phyloP scores from a whole-genome alignment of 2,113 vertebrate genomes.

The Lycocorax pyrrhopterus region DNA sequence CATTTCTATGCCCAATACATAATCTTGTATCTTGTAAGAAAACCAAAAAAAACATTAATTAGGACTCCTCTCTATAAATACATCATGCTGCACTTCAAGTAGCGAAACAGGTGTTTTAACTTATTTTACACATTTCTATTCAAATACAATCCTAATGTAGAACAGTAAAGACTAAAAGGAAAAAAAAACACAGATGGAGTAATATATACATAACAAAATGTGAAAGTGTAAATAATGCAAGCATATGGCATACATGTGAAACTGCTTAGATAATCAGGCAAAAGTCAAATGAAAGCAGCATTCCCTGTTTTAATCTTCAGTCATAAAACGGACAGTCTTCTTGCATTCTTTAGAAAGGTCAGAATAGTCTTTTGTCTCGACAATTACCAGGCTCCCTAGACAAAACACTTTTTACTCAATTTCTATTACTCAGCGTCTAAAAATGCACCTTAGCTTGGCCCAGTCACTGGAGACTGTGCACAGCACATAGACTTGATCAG shows the following conservation, averaged over 20 bases:
- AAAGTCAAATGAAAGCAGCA: not conserved
- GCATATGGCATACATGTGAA: not conserved
- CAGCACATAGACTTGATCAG: conserved; percentile 30
- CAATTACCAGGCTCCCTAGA: not conserved
- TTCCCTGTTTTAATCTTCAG: not conserved
- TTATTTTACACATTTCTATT: not conserved
- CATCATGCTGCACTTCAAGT: not conserved
- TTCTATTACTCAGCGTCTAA: not conserved
- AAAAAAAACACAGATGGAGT: not conserved
- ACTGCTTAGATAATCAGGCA: not conserved
- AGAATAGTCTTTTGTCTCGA: not conserved
- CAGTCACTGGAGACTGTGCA: not conserved
- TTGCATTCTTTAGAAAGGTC: not conserved
- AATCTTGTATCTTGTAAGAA: not conserved
- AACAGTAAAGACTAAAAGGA: not conserved
- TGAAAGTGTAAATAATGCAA: not conserved
- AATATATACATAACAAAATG: not conserved
- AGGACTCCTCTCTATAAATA: not conserved
- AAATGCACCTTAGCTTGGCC: not conserved
- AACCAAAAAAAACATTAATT: not conserved
- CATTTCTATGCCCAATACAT: not conserved
- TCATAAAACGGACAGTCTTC: not conserved
- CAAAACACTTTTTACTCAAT: not conserved
- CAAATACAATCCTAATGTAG: not conserved
- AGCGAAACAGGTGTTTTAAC: not conserved